Evolutionary conservation across 1,140 invertebrate species (phyloP).

Genomic region (Tetranychus cinnabarinus): DNA sequence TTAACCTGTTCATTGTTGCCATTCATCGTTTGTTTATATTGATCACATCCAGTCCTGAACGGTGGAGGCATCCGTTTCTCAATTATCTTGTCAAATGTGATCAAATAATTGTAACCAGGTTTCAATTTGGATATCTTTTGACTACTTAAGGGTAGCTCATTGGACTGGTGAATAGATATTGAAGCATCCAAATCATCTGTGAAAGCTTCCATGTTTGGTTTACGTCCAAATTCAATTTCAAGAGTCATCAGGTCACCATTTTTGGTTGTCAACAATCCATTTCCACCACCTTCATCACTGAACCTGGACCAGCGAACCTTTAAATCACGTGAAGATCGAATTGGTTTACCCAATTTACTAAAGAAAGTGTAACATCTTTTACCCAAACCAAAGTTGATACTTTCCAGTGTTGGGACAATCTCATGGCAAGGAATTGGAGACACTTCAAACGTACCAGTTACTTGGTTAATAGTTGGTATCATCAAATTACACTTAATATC

Average conservation of each 20-base stretch:
- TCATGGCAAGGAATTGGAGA: not conserved
- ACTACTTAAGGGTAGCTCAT: not conserved
- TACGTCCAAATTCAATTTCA: not conserved
- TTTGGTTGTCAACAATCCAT: not conserved
- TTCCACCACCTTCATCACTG: not conserved
- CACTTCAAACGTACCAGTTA: too few species aligned
- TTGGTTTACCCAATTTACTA: not conserved
- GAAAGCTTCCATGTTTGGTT: not conserved
- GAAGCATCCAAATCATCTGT: not conserved
- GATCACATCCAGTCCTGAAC: not conserved
- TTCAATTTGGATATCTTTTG: not conserved
- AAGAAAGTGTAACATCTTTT: conserved; percentile 1
- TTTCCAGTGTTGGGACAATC: not conserved
- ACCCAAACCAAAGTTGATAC: not conserved
- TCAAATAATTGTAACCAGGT: not conserved
- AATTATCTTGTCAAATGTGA: not conserved
- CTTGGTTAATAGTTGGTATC: not conserved
- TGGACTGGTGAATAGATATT: not conserved
- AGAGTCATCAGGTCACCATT: not conserved
- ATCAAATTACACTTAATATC: conserved; percentile 2
- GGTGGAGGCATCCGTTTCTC: not conserved
- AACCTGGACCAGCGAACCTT: not conserved
- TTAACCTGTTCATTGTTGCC: too few species aligned
- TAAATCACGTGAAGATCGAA: not conserved
- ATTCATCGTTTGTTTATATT: not conserved